These are phyloP conservation scores for Xiphydria camelus DNA, from an alignment of 2,888 invertebrate genomes.

Conservation along the genomic window DNA sequence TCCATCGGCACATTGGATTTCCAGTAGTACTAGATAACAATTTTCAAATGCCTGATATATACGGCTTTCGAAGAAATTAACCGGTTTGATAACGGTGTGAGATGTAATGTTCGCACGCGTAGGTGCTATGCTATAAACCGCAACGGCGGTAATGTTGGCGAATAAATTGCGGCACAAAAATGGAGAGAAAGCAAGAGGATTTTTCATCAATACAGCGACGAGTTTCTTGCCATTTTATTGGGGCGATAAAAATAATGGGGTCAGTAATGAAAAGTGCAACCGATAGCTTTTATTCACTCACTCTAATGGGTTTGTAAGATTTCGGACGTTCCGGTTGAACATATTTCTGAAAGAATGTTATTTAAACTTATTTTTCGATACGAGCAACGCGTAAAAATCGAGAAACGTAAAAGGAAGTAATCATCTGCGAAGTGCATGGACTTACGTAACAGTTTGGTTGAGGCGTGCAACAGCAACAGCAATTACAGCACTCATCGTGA, in stretches of 20 bases:
- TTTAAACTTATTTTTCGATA: neutral
- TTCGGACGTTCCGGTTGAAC: slow-evolving; percentile 47
- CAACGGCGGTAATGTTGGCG: too few species aligned
- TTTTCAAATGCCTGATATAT: neutral
- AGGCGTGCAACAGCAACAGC: slow-evolving; percentile 43
- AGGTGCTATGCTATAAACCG: too few species aligned
- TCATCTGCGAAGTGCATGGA: neutral
- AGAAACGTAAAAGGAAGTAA: neutral
- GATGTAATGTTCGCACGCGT: too few species aligned
- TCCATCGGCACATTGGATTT: slow-evolving; percentile 60
- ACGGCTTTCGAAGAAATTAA: too few species aligned
- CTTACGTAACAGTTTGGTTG: slow-evolving; percentile 23
- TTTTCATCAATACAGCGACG: too few species aligned
- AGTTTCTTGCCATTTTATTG: too few species aligned
- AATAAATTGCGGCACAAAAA: too few species aligned
- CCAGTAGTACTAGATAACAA: slow-evolving; percentile 46
- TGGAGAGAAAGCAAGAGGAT: too few species aligned
- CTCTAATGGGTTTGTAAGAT: slow-evolving; percentile 60
- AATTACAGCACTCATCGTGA: slow-evolving; percentile 46
- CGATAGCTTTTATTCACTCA: slow-evolving; percentile 28
- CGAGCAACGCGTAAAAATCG: too few species aligned
- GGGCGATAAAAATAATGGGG: too few species aligned
- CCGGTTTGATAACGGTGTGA: neutral
- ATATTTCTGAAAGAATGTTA: slow-evolving; percentile 38
- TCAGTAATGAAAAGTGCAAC: too few species aligned